A percentile compares a stretch with the other conserved stretches of the same genome.
phyloP scores from a whole-genome alignment of 1,140 invertebrate species.

The Saxidomus purpurata region DNA sequence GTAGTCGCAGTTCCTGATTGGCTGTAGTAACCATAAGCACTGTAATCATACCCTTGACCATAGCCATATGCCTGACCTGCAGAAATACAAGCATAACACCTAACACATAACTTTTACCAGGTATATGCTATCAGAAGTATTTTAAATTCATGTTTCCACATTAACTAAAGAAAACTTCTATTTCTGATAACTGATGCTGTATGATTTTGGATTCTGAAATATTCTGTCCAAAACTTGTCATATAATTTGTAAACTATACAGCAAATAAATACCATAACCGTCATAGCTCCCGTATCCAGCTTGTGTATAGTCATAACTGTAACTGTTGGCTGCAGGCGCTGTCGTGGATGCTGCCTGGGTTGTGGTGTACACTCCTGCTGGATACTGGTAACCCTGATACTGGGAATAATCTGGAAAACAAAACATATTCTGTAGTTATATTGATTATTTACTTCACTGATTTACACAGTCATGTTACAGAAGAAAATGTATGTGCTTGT shows the following conservation, averaged over 20 bases:
- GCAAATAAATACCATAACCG: no score
- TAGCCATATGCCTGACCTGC: constrained; percentile 25
- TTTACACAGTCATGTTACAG: no score
- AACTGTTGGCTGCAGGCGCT: not conserved
- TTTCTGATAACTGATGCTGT: no score
- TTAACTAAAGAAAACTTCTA: no score
- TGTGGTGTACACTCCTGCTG: constrained; percentile 3
- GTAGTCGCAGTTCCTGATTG: not conserved
- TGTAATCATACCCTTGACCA: constrained; percentile 34
- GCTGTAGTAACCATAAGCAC: constrained; percentile 13
- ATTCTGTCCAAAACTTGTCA: no score
- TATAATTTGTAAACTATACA: no score
- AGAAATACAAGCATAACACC: not conserved
- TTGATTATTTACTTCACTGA: no score
- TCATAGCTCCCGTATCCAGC: constrained; percentile 51
- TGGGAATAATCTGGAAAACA: constrained; percentile 5
- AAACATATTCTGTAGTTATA: not conserved
- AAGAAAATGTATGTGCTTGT: no score
- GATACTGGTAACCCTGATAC: not conserved
- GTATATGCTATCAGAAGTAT: not conserved
- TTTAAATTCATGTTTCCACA: no score
- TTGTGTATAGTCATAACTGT: constrained; percentile 59
- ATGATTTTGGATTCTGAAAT: no score
- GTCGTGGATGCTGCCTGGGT: not conserved
- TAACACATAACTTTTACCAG: not conserved